Conservation (phyloP, 1,140 invertebrate species). For the Mamestra configurata region DNA sequence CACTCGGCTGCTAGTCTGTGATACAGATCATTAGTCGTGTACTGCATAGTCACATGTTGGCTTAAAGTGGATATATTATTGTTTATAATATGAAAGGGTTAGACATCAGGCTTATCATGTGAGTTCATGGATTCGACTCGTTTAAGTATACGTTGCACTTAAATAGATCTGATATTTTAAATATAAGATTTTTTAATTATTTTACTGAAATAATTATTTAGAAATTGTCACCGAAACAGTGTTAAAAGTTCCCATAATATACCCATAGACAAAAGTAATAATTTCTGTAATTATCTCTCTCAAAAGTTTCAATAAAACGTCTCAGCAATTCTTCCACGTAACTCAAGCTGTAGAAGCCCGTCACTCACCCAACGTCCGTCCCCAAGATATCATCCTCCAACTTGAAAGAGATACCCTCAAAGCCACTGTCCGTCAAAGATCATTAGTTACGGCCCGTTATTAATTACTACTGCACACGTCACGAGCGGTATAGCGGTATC, state of each 20-base stretch:
- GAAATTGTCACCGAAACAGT: too few relatives aligned
- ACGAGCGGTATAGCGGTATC: background rate
- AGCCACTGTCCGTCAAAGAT: background rate
- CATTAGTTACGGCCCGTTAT: background rate
- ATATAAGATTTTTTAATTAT: too few relatives aligned
- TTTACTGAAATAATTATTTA: too few relatives aligned
- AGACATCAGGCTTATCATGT: too few relatives aligned
- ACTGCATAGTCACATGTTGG: background rate
- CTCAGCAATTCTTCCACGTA: too few relatives aligned
- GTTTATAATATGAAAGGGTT: background rate
- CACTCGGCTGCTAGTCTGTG: background rate
- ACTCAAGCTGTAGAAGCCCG: background rate
- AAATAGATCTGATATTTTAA: too few relatives aligned
- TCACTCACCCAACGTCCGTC: background rate
- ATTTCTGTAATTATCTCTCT: too few relatives aligned
- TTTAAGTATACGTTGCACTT: too few relatives aligned
- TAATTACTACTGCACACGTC: background rate
- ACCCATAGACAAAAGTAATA: too few relatives aligned
- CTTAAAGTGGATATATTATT: background rate
- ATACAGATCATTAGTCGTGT: slow-evolving; percentile 20
- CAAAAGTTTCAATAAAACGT: too few relatives aligned
- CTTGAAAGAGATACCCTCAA: background rate
- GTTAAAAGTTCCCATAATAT: too few relatives aligned
- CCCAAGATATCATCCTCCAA: background rate
- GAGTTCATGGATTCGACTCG: too few relatives aligned